Evolutionary conservation across 64 coral and sea anemone species (phyloP), one percentile per base, ranked within the genome.

Genomic region (Pocillopora verrucosa): DNA sequence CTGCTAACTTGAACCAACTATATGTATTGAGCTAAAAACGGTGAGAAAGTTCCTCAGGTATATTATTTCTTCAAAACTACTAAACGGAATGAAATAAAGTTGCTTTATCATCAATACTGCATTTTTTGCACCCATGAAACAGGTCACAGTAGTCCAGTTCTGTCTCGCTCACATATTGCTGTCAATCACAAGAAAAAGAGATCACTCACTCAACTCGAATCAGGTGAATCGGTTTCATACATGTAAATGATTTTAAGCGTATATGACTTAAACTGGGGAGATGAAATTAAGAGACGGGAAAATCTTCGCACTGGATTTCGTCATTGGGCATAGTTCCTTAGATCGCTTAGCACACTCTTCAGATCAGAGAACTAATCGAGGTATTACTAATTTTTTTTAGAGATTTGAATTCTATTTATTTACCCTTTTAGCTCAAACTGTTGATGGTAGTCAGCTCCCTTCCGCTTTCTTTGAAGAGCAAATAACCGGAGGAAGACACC

Each of bases 401-500:
- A 30, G 0, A 30, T 30, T 30, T 30, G 30, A 30, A 30, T 30
- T 30, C 30, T 51, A 51, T 79, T 30, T 12, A 26, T 59, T 22
- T 30, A 17, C 59, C 59, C 59, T 10, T 56, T 85, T 24, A 85
- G 82, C 82, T 11, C 82, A 72, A 85, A n/a, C 62, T 5, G 19
- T 41, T 11, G 67, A 10, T 5, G 67, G 67, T n/a, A 70, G 67
- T 70, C 67, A 70, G n/a, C 67, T 70, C 1, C 82, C 82, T 24
- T 65, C 82, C 5, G 82, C 63, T 85, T 85, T 70, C 64, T 85
- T 85, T 57, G 82, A 85, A 7, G 61, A 36, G 16, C 19, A 85
- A 58, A 38, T 85, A 4, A 85, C 37, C 26, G 64, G 80, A 4
- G 90, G 94, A 30, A 87, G 94, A 65, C 90, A 92, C 57, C 94